A percentile compares a stretch with the other conserved stretches of the same genome.
Conservation (phyloP, 2,888 invertebrate species). For the Cactoblastis cactorum region DNA sequence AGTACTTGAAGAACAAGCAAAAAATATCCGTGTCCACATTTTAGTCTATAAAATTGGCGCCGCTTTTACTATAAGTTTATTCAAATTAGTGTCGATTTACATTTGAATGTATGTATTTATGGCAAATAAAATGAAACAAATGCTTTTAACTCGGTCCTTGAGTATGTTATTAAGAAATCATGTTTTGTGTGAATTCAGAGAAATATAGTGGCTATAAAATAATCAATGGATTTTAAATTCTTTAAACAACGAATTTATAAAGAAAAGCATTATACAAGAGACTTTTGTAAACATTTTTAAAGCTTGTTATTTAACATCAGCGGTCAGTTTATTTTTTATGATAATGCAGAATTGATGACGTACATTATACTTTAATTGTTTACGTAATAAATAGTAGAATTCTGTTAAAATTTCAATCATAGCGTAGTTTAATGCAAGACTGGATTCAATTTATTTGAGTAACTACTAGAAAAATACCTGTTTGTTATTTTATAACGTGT, state of each 20-base stretch:
- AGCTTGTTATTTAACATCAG: background rate
- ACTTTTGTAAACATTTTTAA: conserved; percentile 10
- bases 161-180: conserved; percentile 37
- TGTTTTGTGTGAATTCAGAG: conserved; percentile 31
- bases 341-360: no score
- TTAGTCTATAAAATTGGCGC: conserved; percentile 34
- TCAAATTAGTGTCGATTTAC: conserved; percentile 39
- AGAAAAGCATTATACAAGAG: conserved; percentile 13
- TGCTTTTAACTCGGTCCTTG: conserved; percentile 47
- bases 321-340: background rate
- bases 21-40: background rate
- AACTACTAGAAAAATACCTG: no score
- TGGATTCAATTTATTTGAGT: no score
- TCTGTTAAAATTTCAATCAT: no score
- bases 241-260: conserved; percentile 27
- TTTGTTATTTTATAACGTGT: no score
- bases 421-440: no score
- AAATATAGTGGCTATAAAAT: conserved; percentile 37
- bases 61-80: conserved; percentile 38
- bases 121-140: conserved; percentile 44
- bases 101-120: conserved; percentile 47
- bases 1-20: no score
- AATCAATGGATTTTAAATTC: conserved; percentile 29
- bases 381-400: no score
- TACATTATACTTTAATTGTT: no score